Conservation (phyloP, 2,888 invertebrate species). For the Caenorhabditis macrosperma region DNA sequence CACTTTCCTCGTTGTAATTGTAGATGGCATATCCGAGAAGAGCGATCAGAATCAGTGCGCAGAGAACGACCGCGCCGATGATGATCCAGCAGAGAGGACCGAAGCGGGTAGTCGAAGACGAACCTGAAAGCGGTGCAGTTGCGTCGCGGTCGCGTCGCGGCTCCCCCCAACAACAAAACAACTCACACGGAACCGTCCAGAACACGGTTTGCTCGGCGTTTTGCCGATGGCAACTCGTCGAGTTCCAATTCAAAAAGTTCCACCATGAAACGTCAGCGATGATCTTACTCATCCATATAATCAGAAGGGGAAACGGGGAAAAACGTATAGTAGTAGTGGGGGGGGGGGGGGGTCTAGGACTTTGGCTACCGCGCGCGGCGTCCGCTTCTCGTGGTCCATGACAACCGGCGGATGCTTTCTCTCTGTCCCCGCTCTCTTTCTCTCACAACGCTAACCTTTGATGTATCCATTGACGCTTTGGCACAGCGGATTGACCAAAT, state of each 20-base stretch:
- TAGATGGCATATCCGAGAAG: constrained; percentile 61
- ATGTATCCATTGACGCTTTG: constrained; percentile 72
- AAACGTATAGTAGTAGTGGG: constrained; percentile 44
- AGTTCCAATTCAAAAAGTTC: constrained; percentile 78
- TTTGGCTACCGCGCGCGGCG: constrained; percentile 13
- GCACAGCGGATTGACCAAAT: constrained; percentile 73
- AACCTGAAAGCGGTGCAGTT: constrained; percentile 63
- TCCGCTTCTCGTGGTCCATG: constrained; percentile 28
- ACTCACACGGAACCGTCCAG: constrained; percentile 76
- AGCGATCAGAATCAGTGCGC: constrained; percentile 48
- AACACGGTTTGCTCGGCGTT: constrained; percentile 73
- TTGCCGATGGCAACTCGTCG: constrained; percentile 72
- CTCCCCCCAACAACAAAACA: neutral
- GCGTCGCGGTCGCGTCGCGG: too few relatives aligned
- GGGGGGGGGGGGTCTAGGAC: constrained; percentile 24
- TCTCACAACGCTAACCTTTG: constrained; percentile 45
- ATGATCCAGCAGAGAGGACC: constrained; percentile 69
- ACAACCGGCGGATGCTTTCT: constrained; percentile 23
- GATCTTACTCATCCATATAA: constrained; percentile 61
- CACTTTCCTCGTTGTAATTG: constrained; percentile 68
- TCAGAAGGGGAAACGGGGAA: neutral
- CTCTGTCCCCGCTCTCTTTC: neutral
- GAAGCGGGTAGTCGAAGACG: constrained; percentile 56
- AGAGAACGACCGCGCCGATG: constrained; percentile 55
- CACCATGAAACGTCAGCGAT: constrained; percentile 77